phyloP scores from a whole-genome alignment of 2,113 vertebrate genomes.

The Oryctolagus cuniculus region mOryCun1.1 NC_091453.1:29576001-29576500 shows the following conservation, averaged over 20 bases:
- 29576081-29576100: not conserved
- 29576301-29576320: not conserved
- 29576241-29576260: constrained; percentile 4
- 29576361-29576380: constrained; percentile 29
- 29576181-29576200: not conserved
- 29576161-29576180: not conserved
- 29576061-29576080: constrained; percentile 22
- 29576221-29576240: not conserved
- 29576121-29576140: constrained; percentile 13
- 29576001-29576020: constrained; percentile 62
- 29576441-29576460: not conserved
- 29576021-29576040: constrained; percentile 66
- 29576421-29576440: not conserved
- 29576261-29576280: constrained; percentile 22
- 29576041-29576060: constrained; percentile 60
- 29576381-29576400: constrained; percentile 9
- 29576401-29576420: constrained; percentile 35
- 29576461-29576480: not conserved
- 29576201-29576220: not conserved
- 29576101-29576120: not conserved
- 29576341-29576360: constrained; percentile 23
- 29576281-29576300: constrained; percentile 42
- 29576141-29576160: not conserved
- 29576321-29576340: constrained; percentile 11
- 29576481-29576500: not conserved